These are phyloP conservation scores for Yponomeuta evonymella DNA, from an alignment of 2,888 invertebrate species.

Conservation along the genomic window DNA sequence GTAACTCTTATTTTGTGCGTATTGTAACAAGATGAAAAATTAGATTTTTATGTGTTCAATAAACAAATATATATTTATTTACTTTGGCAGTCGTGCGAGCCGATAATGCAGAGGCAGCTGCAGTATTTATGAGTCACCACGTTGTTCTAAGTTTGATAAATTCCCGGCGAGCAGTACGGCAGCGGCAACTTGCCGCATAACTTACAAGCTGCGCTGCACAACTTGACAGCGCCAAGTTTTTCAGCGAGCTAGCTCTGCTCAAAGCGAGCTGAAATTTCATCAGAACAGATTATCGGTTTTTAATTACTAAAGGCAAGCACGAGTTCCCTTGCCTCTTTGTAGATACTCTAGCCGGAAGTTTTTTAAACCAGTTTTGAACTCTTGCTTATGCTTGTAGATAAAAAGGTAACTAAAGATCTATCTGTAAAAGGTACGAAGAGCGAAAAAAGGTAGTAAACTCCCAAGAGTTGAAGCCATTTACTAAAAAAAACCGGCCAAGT, in stretches of 20 bases:
- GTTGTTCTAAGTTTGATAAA: not conserved
- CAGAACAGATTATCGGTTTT: conserved; percentile 46
- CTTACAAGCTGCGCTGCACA: conserved; percentile 29
- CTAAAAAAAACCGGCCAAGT: too few species aligned
- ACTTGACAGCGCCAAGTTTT: conserved; percentile 29
- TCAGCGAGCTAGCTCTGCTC: conserved; percentile 20
- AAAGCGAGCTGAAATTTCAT: conserved; percentile 27
- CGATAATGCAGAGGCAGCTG: not conserved
- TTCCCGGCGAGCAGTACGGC: conserved; percentile 5
- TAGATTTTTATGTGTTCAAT: too few species aligned
- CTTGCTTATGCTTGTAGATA: too few species aligned
- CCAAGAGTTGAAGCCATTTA: too few species aligned
- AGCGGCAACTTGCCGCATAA: conserved; percentile 27
- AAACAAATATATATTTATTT: not conserved
- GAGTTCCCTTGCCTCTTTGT: not conserved
- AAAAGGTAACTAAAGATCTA: too few species aligned
- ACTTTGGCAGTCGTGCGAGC: not conserved
- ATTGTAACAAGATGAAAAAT: too few species aligned
- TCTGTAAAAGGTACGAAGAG: too few species aligned
- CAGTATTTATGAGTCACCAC: not conserved
- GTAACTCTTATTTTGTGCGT: too few species aligned
- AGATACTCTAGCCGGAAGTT: not conserved
- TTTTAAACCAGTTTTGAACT: too few species aligned
- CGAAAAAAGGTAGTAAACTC: too few species aligned
- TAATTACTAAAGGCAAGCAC: conserved; percentile 30